Percentiles rank a stretch among this genome's conserved stretches.
Evolutionary conservation across 2,113 vertebrate species (phyloP).

Genomic region (Pedetes capensis): DNA sequence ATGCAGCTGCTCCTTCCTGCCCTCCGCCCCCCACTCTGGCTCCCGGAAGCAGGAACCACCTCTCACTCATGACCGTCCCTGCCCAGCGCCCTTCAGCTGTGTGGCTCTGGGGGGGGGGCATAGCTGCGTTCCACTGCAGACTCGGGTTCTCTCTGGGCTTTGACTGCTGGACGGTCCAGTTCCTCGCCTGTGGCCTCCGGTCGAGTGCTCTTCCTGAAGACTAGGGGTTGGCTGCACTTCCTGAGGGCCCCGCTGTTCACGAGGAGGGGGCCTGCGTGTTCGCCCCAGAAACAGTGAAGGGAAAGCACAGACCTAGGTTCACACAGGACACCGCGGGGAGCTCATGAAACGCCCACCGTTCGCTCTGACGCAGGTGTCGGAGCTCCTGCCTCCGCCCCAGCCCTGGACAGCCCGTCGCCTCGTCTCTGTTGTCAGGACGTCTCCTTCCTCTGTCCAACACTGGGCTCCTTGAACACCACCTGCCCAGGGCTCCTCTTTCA

Average conservation of each 20-base stretch:
- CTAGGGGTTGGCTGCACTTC: neutral
- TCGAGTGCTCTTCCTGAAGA: neutral
- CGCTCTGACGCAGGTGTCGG: too few species aligned
- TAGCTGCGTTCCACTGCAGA: neutral
- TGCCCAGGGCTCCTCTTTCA: neutral
- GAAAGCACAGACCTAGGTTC: too few species aligned
- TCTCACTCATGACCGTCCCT: neutral
- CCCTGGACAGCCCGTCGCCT: too few species aligned
- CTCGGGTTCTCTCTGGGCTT: neutral
- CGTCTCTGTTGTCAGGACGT: too few species aligned
- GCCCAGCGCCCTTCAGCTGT: neutral
- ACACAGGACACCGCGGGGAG: too few species aligned
- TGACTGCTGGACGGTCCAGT: neutral
- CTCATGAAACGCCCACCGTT: too few species aligned
- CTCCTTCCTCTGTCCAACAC: too few species aligned
- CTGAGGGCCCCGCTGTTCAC: neutral
- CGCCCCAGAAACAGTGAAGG: neutral
- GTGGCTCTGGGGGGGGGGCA: neutral
- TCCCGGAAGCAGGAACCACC: too few species aligned
- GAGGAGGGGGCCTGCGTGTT: too few species aligned
- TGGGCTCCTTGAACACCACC: neutral
- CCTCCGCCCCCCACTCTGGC: too few species aligned
- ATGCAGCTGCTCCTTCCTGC: too few species aligned
- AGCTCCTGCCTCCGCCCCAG: too few species aligned
- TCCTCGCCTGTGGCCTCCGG: neutral